Conservation (phyloP, 2,888 invertebrate species). For the Hirtodrosophila duncani region DNA sequence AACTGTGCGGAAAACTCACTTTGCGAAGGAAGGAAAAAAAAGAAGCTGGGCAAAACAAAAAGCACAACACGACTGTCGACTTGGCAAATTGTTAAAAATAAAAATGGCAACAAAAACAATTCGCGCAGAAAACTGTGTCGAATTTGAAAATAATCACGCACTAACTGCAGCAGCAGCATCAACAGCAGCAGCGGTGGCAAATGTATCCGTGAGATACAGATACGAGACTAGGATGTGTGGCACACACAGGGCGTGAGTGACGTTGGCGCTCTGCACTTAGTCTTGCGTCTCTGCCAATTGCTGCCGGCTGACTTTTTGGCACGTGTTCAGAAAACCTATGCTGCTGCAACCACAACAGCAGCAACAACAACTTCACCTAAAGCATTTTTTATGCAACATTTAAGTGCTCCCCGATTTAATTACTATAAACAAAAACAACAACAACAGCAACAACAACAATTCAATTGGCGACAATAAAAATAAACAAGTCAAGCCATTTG, state of each 20-base stretch:
- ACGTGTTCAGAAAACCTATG: conserved; percentile 64
- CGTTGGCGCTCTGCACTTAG: conserved; percentile 61
- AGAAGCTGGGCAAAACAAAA: background rate
- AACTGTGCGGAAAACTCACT: conserved; percentile 14
- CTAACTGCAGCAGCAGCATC: conserved; percentile 52
- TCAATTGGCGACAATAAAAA: conserved; percentile 42
- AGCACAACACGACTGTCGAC: conserved; percentile 23
- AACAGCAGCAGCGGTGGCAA: conserved; percentile 9
- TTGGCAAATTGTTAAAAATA: conserved; percentile 63
- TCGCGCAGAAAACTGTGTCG: conserved; percentile 67
- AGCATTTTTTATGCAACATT: conserved; percentile 69
- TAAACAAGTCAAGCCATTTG: conserved; percentile 22
- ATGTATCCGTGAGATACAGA: conserved; percentile 38
- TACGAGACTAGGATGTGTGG: conserved; percentile 34
- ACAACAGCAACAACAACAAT: conserved; percentile 31
- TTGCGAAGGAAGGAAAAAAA: background rate
- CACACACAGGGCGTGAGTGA: conserved; percentile 50
- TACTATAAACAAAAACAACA: conserved; percentile 54
- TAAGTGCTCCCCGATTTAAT: conserved; percentile 63
- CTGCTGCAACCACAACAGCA: conserved; percentile 5
- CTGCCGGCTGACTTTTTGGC: conserved; percentile 48
- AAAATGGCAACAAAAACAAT: conserved; percentile 63
- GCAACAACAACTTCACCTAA: conserved; percentile 15
- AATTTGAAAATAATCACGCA: conserved; percentile 73
- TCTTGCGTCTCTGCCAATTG: no score